Percentiles rank a stretch among this genome's conserved stretches.
Evolutionary conservation across 1,140 invertebrate species (phyloP).

Genomic region (Plodia interpunctella): DNA sequence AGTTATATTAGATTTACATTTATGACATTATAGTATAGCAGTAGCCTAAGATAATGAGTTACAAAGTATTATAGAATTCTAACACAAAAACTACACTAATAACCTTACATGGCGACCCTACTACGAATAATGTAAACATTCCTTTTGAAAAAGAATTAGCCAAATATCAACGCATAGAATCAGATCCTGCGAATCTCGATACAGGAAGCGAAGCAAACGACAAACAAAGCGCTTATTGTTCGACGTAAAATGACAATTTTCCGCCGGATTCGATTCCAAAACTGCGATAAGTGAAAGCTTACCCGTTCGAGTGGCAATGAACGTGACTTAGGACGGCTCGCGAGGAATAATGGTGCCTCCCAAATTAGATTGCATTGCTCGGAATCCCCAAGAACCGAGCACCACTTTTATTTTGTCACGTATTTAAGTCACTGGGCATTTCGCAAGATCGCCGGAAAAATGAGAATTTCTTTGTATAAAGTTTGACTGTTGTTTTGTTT

Average conservation of each 20-base stretch:
- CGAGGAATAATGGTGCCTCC: conserved; percentile 33
- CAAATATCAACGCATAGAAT: not conserved
- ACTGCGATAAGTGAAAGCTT: conserved; percentile 28
- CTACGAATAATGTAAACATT: too few species aligned
- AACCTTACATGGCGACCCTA: too few species aligned
- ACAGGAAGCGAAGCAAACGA: conserved; percentile 17
- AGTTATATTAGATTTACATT: too few species aligned
- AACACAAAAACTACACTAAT: too few species aligned
- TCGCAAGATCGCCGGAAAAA: not conserved
- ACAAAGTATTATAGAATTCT: too few species aligned
- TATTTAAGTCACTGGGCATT: conserved; percentile 18
- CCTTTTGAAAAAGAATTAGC: too few species aligned
- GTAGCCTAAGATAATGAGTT: too few species aligned
- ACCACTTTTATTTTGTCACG: conserved; percentile 33
- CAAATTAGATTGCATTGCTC: conserved; percentile 41
- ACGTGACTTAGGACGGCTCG: conserved; percentile 34
- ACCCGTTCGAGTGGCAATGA: conserved; percentile 32
- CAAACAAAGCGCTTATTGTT: conserved; percentile 17
- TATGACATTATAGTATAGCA: too few species aligned
- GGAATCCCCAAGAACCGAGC: conserved; percentile 24
- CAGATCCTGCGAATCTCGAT: not conserved
- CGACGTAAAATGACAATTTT: conserved; percentile 24
- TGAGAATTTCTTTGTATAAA: not conserved
- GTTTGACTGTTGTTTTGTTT: too few species aligned
- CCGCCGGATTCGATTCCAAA: conserved; percentile 24